Conservation (phyloP, 2,888 invertebrate genomes). For the Mechanitis messenoides region DNA sequence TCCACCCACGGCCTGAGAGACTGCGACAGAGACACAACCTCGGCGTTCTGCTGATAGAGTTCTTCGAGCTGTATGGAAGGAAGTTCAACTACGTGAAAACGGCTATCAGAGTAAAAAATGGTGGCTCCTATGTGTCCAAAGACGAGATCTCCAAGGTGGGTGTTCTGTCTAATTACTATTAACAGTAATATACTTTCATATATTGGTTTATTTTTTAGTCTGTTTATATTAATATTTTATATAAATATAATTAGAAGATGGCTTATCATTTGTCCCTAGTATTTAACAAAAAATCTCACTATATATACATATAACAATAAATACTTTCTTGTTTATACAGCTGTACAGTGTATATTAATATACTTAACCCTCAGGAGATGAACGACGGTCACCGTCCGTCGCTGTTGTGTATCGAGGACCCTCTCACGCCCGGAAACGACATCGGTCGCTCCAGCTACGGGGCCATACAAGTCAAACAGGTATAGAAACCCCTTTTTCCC, state of each 20-base stretch:
- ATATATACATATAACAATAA: no score
- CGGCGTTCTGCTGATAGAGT: constrained; percentile 96
- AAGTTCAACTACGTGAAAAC: constrained; percentile 97
- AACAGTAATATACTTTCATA: no score
- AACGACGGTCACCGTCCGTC: constrained; percentile 95
- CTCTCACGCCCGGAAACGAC: constrained; percentile 96
- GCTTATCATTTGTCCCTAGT: no score
- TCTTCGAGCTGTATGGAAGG: constrained; percentile 97
- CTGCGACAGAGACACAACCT: constrained; percentile 83
- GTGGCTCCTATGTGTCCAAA: constrained; percentile 95
- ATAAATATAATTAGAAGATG: no score
- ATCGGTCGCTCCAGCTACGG: constrained; percentile 98
- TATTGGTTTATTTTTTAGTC: no score
- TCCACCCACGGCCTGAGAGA: constrained; percentile 90
- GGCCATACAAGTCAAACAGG: constrained; percentile 83
- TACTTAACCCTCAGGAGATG: constrained; percentile 82
- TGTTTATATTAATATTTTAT: no score
- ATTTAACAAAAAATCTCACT: no score
- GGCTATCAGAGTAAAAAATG: constrained; percentile 94
- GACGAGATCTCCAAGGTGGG: constrained; percentile 86
- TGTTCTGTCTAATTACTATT: not conserved
- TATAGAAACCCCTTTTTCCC: constrained; percentile 23
- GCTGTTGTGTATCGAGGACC: constrained; percentile 97
- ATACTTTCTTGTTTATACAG: no score
- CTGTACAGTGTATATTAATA: no score